Conservation (phyloP, 2,113 vertebrate genomes). For the Psophia crepitans region DNA sequence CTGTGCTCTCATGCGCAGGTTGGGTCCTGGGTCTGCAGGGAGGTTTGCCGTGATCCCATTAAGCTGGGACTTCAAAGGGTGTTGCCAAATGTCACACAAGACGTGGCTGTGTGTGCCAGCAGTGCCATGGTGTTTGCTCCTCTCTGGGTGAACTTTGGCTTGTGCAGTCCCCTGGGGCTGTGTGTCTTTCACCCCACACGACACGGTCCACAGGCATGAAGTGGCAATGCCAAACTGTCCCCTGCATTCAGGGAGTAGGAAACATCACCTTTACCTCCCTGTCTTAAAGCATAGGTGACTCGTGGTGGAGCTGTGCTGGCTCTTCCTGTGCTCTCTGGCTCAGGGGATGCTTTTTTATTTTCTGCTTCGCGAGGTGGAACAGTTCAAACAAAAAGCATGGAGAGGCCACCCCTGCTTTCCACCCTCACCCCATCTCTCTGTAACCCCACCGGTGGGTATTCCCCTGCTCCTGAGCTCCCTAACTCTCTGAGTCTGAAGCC, state of each 20-base stretch:
- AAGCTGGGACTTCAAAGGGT: not conserved
- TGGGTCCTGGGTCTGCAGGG: not conserved
- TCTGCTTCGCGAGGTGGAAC: not conserved
- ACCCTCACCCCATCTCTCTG: not conserved
- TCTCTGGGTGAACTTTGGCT: not conserved
- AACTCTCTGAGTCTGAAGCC: accelerated
- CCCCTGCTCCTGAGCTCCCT: not conserved
- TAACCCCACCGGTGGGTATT: not conserved
- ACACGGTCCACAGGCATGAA: not conserved
- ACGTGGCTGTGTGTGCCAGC: accelerated
- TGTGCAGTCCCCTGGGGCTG: not conserved
- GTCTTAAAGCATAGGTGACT: not conserved
- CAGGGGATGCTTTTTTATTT: not conserved
- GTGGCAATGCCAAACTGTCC: not conserved
- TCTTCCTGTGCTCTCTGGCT: accelerated
- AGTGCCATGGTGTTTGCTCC: not conserved
- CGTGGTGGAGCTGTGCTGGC: accelerated
- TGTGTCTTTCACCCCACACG: accelerated
- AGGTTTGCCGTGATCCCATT: not conserved
- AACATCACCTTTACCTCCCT: not conserved
- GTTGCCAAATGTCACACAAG: not conserved
- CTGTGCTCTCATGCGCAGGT: not conserved
- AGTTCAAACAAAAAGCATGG: not conserved
- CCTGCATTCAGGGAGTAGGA: accelerated
- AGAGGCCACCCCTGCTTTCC: not conserved